These are phyloP conservation scores for Champsocephalus esox DNA, from an alignment of 2,797 vertebrate species.

Conservation along the genomic window DNA sequence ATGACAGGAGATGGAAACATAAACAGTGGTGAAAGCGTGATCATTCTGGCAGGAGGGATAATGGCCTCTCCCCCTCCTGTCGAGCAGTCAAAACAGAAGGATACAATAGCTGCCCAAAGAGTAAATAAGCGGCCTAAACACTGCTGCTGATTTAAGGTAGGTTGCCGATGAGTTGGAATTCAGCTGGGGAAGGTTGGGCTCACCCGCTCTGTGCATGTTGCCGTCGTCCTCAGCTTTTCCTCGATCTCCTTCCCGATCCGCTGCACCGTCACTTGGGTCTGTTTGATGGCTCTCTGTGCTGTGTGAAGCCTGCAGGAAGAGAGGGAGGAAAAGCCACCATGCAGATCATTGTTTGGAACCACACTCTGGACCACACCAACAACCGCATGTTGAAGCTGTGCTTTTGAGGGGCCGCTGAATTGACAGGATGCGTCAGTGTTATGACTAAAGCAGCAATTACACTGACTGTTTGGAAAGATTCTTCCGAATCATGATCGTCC, in stretches of 20 bases:
- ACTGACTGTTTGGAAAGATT: constrained; percentile 44
- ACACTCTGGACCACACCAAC: neutral
- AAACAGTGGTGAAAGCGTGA: constrained; percentile 57
- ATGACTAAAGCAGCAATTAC: constrained; percentile 34
- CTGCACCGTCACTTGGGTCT: constrained; percentile 99
- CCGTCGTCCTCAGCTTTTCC: constrained; percentile 93
- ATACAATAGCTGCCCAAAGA: constrained; percentile 42
- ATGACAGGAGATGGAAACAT: constrained; percentile 69
- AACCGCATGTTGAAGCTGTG: constrained; percentile 24
- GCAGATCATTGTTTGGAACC: constrained; percentile 30
- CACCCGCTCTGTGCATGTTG: constrained; percentile 93
- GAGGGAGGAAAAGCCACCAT: constrained; percentile 40
- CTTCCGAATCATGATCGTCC: constrained; percentile 38
- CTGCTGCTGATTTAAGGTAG: neutral
- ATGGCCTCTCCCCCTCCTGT: constrained; percentile 28
- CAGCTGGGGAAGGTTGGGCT: constrained; percentile 45
- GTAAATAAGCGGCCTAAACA: constrained; percentile 1
- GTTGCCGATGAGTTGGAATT: constrained; percentile 4
- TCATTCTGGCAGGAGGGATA: constrained; percentile 19
- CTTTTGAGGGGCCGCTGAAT: constrained; percentile 33
- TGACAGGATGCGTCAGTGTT: constrained; percentile 29
- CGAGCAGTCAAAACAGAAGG: constrained; percentile 58
- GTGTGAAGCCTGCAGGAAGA: constrained; percentile 91
- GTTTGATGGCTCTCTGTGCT: constrained; percentile 98
- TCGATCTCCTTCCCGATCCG: constrained; percentile 98